Conservation (phyloP, 2,113 vertebrate species). For the Tragelaphus scriptus region DNA sequence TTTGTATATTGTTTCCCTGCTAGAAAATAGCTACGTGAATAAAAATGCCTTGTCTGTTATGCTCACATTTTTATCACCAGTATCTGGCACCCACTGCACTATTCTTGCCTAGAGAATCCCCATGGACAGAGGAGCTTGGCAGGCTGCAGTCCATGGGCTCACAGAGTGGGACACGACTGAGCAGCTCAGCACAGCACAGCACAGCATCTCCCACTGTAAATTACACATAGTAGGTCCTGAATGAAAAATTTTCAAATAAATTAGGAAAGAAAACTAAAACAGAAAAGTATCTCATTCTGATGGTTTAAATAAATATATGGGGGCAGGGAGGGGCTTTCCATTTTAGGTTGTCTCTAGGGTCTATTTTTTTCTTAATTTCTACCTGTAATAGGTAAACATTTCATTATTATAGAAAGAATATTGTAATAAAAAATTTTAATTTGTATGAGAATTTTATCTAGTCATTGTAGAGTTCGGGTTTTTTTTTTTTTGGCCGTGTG, state of each 20-base stretch:
- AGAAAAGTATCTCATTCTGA: background rate
- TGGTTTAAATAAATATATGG: background rate
- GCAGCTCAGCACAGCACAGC: background rate
- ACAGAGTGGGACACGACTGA: rapidly evolving
- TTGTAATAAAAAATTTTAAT: background rate
- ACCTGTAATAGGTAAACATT: background rate
- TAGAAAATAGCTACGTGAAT: background rate
- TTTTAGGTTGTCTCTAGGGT: background rate
- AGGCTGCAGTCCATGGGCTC: background rate
- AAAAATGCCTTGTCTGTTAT: background rate
- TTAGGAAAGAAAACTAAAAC: constrained; percentile 2
- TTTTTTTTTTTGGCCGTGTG: background rate
- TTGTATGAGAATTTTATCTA: background rate
- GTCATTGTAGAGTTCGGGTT: background rate
- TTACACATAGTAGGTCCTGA: background rate
- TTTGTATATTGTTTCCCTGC: background rate
- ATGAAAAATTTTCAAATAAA: constrained; percentile 1
- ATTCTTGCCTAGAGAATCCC: background rate
- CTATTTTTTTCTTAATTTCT: background rate
- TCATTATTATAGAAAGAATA: constrained; percentile 22
- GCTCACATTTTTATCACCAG: background rate
- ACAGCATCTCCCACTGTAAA: background rate
- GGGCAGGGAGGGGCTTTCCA: background rate
- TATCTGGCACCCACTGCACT: background rate
- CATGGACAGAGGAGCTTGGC: background rate